Conservation (phyloP, 2,797 vertebrate genomes). For the Mastacembelus armatus region DNA sequence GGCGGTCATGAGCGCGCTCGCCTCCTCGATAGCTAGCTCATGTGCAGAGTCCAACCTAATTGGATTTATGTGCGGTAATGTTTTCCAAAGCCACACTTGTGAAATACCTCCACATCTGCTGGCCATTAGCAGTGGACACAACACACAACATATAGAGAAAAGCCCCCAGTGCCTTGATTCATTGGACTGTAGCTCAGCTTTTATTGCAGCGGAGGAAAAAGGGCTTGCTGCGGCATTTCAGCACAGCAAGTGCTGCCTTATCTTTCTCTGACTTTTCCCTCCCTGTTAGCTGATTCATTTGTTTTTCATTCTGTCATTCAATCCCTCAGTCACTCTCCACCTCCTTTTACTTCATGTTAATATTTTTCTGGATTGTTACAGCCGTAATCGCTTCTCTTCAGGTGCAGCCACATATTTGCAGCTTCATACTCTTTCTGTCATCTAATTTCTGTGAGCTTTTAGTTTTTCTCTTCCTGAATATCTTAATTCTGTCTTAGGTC, state of each 20-base stretch:
- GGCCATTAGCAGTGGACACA: slow-evolving; percentile 84
- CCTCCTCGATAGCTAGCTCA: slow-evolving; percentile 60
- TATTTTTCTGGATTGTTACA: slow-evolving; percentile 2
- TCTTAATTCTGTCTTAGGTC: slow-evolving; percentile 13
- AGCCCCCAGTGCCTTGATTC: slow-evolving; percentile 82
- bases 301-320: slow-evolving; percentile 34
- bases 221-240: slow-evolving; percentile 49
- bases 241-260: slow-evolving; percentile 56
- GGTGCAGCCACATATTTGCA: slow-evolving; percentile 29
- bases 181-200: slow-evolving; percentile 77
- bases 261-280: slow-evolving; percentile 49
- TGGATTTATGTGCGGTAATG: slow-evolving; percentile 87
- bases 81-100: slow-evolving; percentile 86
- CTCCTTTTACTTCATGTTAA: slow-evolving; percentile 5
- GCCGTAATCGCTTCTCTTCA: slow-evolving; percentile 14
- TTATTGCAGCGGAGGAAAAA: slow-evolving; percentile 76
- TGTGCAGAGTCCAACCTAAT: slow-evolving; percentile 78
- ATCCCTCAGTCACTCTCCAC: slow-evolving; percentile 15
- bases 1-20: slow-evolving; percentile 48
- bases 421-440: slow-evolving; percentile 12
- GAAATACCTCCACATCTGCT: slow-evolving; percentile 86
- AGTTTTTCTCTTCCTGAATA: slow-evolving; percentile 6
- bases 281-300: slow-evolving; percentile 30
- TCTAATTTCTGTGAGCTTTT: slow-evolving; percentile 12
- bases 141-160: slow-evolving; percentile 84